Evolutionary conservation across 2,113 vertebrate species (phyloP).

Genomic region (Artemisiospiza belli): DNA sequence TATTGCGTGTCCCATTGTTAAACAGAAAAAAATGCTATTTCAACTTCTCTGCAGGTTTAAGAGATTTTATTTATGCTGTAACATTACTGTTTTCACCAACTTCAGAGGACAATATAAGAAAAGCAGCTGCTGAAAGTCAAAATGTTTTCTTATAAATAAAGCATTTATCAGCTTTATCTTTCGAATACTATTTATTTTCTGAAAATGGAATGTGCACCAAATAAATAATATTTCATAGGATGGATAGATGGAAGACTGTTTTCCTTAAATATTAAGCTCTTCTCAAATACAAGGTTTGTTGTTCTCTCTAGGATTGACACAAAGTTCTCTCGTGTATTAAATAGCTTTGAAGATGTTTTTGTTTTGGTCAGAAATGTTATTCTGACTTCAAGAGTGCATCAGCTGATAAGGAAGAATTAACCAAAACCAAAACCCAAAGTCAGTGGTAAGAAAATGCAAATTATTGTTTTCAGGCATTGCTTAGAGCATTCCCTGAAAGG

Average conservation of each 20-base stretch:
- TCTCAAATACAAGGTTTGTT: background rate
- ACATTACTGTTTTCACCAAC: background rate
- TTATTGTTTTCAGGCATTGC: background rate
- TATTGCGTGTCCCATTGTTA: background rate
- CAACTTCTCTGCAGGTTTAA: background rate
- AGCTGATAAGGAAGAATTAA: background rate
- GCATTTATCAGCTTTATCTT: background rate
- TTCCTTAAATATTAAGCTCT: background rate
- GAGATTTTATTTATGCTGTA: slow-evolving; percentile 29
- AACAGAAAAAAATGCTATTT: background rate
- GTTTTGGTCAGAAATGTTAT: background rate
- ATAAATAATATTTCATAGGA: background rate
- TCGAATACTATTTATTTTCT: slow-evolving; percentile 25
- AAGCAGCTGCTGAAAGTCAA: background rate
- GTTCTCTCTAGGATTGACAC: background rate
- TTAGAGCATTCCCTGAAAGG: background rate
- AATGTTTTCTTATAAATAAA: slow-evolving; percentile 24
- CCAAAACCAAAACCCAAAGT: background rate
- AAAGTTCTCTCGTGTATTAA: background rate
- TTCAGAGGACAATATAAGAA: background rate
- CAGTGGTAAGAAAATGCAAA: background rate
- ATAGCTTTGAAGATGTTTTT: background rate
- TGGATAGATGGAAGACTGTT: background rate
- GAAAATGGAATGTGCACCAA: background rate
- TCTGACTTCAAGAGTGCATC: background rate